These are phyloP conservation scores for Idaea aversata DNA, from an alignment of 2,888 invertebrate genomes.

Conservation along the genomic window DNA sequence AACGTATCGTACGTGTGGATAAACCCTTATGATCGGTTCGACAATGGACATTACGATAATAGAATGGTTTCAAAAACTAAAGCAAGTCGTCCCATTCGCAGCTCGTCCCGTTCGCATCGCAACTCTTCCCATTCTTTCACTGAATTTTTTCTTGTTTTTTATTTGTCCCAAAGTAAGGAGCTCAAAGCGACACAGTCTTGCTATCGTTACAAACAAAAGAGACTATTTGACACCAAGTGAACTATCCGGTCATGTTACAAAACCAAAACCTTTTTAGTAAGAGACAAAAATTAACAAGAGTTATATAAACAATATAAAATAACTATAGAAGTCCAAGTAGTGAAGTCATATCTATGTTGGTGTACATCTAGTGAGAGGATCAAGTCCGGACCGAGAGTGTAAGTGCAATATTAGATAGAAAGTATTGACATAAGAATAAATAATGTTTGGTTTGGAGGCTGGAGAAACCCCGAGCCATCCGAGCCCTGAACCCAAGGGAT, in stretches of 20 bases:
- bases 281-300: too few relatives aligned
- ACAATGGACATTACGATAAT: not conserved
- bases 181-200: too few relatives aligned
- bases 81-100: not conserved
- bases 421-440: not conserved
- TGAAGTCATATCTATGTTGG: not conserved
- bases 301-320: too few relatives aligned
- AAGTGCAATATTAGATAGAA: slow-evolving; percentile 1
- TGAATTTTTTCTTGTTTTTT: too few relatives aligned
- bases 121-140: too few relatives aligned
- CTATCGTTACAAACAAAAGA: too few relatives aligned
- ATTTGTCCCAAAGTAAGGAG: too few relatives aligned
- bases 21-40: slow-evolving; percentile 20
- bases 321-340: too few relatives aligned
- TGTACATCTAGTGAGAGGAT: not conserved
- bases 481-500: not conserved
- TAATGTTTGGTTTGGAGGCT: not conserved
- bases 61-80: not conserved
- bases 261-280: too few relatives aligned
- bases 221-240: too few relatives aligned
- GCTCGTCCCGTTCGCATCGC: not conserved
- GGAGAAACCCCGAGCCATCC: not conserved
- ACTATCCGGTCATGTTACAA: too few relatives aligned
- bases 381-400: not conserved
- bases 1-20: slow-evolving; percentile 25